Evolutionary conservation across 1,140 invertebrate species (phyloP).

Genomic region (Zaprionus tsacasi): DNA sequence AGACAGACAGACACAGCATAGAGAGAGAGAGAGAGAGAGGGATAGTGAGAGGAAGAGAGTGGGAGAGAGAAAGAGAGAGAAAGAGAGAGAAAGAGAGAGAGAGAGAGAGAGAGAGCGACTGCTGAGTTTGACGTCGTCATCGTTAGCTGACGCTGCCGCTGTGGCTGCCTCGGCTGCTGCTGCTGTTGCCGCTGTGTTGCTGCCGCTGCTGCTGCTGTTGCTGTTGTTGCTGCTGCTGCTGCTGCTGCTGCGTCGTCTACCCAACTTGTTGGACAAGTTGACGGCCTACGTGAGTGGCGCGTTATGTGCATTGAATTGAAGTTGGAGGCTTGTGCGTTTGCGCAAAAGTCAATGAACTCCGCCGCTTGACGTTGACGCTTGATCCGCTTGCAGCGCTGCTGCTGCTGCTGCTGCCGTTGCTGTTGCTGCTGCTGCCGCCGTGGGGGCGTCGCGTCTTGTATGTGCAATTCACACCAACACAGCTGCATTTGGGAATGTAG

Average conservation of each 20-base stretch:
- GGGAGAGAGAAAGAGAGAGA: background rate
- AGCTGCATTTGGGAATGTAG: conserved; percentile 68
- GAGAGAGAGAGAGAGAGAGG: conserved; percentile 16
- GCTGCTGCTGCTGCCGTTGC: conserved; percentile 18
- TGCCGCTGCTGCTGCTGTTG: conserved; percentile 13
- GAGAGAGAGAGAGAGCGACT: conserved; percentile 27
- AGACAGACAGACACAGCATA: conserved; percentile 13
- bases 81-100: conserved; percentile 1
- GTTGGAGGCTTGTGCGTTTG: conserved; percentile 81
- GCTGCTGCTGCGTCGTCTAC: conserved; percentile 59
- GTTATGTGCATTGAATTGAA: conserved; percentile 77
- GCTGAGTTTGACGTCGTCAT: conserved; percentile 63
- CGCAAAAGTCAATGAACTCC: conserved; percentile 80
- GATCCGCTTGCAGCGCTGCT: conserved; percentile 43
- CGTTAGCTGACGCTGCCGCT: conserved; percentile 49
- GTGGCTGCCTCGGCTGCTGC: conserved; percentile 20
- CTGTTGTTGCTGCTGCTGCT: conserved; percentile 22
- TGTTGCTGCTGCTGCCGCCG: conserved; percentile 42
- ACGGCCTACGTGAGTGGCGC: conserved; percentile 76
- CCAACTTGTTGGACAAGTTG: conserved; percentile 81
- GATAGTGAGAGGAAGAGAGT: background rate
- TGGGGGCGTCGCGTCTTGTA: conserved; percentile 48
- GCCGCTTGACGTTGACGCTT: conserved; percentile 40
- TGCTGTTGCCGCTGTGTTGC: conserved; percentile 14
- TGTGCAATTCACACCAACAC: conserved; percentile 68